Percentiles rank a stretch among this genome's conserved stretches.
These are phyloP conservation scores for Callaeas wilsoni DNA, from an alignment of 2,113 vertebrate species.

Conservation along the genomic window DNA sequence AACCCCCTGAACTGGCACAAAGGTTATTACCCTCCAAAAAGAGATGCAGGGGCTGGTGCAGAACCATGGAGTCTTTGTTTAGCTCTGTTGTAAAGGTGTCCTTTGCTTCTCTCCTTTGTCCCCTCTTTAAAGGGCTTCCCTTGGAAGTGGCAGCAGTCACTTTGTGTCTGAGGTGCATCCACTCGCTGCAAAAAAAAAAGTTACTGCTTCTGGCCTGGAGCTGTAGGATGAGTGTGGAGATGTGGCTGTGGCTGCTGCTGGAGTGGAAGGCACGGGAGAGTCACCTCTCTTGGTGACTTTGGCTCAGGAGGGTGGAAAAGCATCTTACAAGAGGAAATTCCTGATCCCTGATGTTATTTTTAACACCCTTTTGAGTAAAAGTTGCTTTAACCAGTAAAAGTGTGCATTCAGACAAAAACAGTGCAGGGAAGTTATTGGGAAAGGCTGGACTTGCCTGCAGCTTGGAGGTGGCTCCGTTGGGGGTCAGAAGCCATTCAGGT, in stretches of 20 bases:
- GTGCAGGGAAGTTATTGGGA: not conserved
- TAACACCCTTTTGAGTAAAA: not conserved
- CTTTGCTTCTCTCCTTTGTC: not conserved
- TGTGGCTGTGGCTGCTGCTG: not conserved
- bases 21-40: not conserved
- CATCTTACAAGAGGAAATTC: not conserved
- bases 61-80: not conserved
- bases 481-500: not conserved
- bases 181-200: not conserved
- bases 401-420: not conserved
- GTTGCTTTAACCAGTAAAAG: not conserved
- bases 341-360: not conserved
- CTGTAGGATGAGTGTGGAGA: not conserved
- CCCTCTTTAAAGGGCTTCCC: not conserved
- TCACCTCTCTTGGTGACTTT: not conserved
- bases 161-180: not conserved
- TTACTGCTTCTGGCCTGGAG: not conserved
- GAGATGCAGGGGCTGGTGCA: not conserved
- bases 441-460: not conserved
- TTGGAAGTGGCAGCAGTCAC: not conserved
- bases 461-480: not conserved
- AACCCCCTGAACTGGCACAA: not conserved
- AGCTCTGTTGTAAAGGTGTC: not conserved
- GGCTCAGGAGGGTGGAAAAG: not conserved
- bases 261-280: rapidly evolving